Conservation (phyloP, 2,888 invertebrate species). For the Drosophila neonasuta region DNA sequence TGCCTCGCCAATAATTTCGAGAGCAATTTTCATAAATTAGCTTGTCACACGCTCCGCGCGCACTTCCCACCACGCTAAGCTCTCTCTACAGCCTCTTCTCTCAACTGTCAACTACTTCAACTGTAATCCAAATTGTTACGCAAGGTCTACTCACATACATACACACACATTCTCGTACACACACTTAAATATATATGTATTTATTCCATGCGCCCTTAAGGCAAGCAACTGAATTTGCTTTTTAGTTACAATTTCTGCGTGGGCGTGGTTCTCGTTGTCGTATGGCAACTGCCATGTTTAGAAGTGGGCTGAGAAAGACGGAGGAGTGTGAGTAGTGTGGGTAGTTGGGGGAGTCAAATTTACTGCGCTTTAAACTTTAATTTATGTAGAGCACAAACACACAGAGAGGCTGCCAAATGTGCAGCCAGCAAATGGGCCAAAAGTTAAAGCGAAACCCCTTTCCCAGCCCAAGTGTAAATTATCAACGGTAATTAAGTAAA, state of each 20-base stretch:
- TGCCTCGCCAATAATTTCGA: conserved; percentile 71
- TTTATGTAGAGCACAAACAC: conserved; percentile 62
- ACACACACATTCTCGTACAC: conserved; percentile 19
- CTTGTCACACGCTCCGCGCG: conserved; percentile 49
- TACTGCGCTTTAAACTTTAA: conserved; percentile 74
- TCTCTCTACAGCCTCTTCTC: neutral
- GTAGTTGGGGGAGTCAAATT: conserved; percentile 44
- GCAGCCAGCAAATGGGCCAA: conserved; percentile 42
- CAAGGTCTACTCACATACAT: conserved; percentile 50
- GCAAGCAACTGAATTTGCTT: conserved; percentile 43
- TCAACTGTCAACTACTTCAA: conserved; percentile 69
- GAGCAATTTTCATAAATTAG: conserved; percentile 78
- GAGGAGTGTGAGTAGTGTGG: too few relatives aligned
- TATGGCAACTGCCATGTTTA: conserved; percentile 26
- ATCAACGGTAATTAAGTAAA: conserved; percentile 75
- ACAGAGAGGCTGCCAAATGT: conserved; percentile 19
- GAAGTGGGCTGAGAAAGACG: neutral
- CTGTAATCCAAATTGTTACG: conserved; percentile 75
- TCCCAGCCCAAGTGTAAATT: conserved; percentile 71
- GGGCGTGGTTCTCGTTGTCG: conserved; percentile 18
- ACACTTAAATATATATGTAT: conserved; percentile 12
- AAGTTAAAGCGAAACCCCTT: conserved; percentile 50
- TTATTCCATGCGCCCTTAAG: conserved; percentile 30
- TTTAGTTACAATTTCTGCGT: conserved; percentile 51
- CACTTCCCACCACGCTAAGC: conserved; percentile 1